phyloP scores from a whole-genome alignment of 2,113 vertebrate species.

The Lampris incognitus region DNA sequence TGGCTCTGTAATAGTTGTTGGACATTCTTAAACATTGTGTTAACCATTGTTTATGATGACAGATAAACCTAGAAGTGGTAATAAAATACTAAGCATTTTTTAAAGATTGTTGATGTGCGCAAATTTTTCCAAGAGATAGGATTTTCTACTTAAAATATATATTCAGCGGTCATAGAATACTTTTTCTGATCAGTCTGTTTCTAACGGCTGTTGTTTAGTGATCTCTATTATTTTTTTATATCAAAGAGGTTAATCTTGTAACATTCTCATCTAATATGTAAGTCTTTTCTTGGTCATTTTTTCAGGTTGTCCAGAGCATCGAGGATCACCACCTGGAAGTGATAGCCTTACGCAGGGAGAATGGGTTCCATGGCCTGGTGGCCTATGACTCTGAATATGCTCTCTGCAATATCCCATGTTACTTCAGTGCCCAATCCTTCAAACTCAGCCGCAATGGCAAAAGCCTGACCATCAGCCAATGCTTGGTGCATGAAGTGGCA shows the following conservation, averaged over 20 bases:
- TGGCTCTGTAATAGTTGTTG: too few relatives aligned
- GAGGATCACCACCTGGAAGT: constrained; percentile 98
- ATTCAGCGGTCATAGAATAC: too few relatives aligned
- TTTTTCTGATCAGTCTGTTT: not conserved
- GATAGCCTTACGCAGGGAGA: constrained; percentile 93
- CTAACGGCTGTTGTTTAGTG: not conserved
- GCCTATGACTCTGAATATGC: constrained; percentile 97
- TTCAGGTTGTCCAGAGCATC: constrained; percentile 93
- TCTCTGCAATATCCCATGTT: constrained; percentile 94
- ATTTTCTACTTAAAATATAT: too few relatives aligned
- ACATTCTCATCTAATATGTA: not conserved
- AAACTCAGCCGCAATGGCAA: constrained; percentile 97
- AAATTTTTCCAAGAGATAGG: too few relatives aligned
- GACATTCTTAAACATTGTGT: too few relatives aligned
- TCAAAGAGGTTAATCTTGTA: constrained; percentile 25
- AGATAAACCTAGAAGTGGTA: too few relatives aligned
- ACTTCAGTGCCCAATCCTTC: constrained; percentile 95
- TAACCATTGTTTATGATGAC: too few relatives aligned
- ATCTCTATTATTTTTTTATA: not conserved
- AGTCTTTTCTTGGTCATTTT: constrained; percentile 5
- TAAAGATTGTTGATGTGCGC: too few relatives aligned
- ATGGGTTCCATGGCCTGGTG: constrained; percentile 94
- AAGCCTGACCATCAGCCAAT: constrained; percentile 96
- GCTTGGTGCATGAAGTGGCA: constrained; percentile 96
- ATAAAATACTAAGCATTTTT: too few relatives aligned